phyloP scores from a whole-genome alignment of 2,888 invertebrate species.

The Xestia sexstrigata region DNA sequence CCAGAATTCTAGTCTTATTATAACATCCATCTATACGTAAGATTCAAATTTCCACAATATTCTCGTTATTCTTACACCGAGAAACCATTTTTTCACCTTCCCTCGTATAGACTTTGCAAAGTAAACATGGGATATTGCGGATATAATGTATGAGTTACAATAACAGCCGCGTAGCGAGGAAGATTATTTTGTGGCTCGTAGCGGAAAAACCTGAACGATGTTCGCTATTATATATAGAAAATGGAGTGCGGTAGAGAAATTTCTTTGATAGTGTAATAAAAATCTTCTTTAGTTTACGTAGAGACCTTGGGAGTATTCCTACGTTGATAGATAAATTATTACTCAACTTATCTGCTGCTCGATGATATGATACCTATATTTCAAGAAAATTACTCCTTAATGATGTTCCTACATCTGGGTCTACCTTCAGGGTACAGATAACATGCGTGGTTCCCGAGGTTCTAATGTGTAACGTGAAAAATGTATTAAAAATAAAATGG shows the following conservation, averaged over 20 bases:
- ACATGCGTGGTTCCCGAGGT: not conserved
- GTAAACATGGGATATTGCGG: conserved; percentile 54
- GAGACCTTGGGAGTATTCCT: not conserved
- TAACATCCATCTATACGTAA: not conserved
- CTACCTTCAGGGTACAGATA: not conserved
- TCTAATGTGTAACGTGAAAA: not conserved
- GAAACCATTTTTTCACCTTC: conserved; percentile 45
- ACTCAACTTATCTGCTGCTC: not conserved
- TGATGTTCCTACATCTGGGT: not conserved
- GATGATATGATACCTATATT: not conserved
- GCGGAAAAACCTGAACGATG: conserved; percentile 47
- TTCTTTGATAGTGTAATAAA: conserved; percentile 33
- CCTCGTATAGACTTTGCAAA: conserved; percentile 42
- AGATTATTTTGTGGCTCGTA: conserved; percentile 44
- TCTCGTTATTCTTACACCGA: conserved; percentile 5
- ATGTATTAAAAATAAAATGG: not conserved
- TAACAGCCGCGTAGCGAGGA: conserved; percentile 38
- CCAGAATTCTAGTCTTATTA: not conserved
- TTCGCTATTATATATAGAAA: conserved; percentile 38
- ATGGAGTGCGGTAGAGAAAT: conserved; percentile 29
- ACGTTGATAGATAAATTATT: not conserved
- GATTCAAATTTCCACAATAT: conserved; percentile 36
- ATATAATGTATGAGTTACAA: conserved; percentile 55
- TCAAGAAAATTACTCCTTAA: not conserved
- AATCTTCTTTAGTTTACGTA: conserved; percentile 2